Conservation (phyloP, 2,113 vertebrate genomes). For the Poecile atricapillus region DNA sequence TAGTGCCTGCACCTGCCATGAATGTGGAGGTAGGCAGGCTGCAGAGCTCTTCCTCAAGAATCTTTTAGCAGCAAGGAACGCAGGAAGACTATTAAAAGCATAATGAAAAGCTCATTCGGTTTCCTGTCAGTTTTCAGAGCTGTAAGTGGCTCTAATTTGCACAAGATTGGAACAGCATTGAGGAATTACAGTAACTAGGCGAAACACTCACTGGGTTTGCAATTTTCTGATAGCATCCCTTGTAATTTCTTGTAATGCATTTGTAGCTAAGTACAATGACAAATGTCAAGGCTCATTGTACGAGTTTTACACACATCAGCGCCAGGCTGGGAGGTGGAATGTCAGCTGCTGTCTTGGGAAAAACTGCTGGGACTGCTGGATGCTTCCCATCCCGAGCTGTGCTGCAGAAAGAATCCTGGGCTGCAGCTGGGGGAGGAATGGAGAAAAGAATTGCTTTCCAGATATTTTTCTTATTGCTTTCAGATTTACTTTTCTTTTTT, state of each 20-base stretch:
- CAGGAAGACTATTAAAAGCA: slow-evolving; percentile 69
- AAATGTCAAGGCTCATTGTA: slow-evolving; percentile 55
- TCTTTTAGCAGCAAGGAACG: slow-evolving; percentile 67
- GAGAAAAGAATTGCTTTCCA: neutral
- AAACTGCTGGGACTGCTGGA: neutral
- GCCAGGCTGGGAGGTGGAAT: neutral
- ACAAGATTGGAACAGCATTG: slow-evolving; percentile 72
- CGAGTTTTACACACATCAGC: neutral
- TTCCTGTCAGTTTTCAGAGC: slow-evolving; percentile 68
- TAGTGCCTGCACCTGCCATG: neutral
- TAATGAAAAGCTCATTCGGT: slow-evolving; percentile 71
- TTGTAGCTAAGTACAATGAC: slow-evolving; percentile 57
- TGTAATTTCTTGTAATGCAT: slow-evolving; percentile 75
- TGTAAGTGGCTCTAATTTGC: slow-evolving; percentile 78
- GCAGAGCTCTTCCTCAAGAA: slow-evolving; percentile 36
- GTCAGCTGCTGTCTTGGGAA: slow-evolving; percentile 6
- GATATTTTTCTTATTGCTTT: neutral
- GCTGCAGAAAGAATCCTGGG: neutral
- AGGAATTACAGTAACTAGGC: slow-evolving; percentile 78
- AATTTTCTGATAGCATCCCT: slow-evolving; percentile 78
- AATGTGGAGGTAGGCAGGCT: neutral
- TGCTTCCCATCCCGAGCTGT: neutral
- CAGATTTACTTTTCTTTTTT: neutral
- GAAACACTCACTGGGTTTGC: slow-evolving; percentile 74
- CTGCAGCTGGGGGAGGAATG: neutral